phyloP scores from a whole-genome alignment of 2,113 vertebrate species.

The Nerophis lumbriciformis region DNA sequence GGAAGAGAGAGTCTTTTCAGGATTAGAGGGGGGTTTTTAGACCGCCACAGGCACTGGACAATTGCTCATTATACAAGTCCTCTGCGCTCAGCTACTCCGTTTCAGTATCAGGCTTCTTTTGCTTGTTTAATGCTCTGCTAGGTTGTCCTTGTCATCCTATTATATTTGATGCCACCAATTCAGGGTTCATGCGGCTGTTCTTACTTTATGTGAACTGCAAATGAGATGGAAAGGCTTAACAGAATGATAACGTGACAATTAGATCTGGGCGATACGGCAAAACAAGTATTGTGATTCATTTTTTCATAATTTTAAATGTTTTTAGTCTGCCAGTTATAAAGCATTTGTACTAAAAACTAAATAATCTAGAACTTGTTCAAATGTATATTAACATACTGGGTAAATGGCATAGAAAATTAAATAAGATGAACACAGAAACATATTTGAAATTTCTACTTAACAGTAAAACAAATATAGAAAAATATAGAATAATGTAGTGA shows the following conservation, averaged over 20 bases:
- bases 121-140: conserved; percentile 2
- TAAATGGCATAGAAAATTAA: no score
- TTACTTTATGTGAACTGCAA: background rate
- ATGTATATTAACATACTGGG: no score
- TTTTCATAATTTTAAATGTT: no score
- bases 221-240: background rate
- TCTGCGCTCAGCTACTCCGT: conserved; percentile 10
- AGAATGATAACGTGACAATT: background rate
- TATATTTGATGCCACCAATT: background rate
- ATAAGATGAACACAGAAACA: no score
- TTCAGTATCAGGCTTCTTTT: background rate
- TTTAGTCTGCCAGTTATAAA: no score
- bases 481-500: no score
- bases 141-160: background rate
- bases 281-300: no score
- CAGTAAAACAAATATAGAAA: no score
- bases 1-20: conserved; percentile 31
- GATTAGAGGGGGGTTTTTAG: conserved; percentile 44
- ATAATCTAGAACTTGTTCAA: no score
- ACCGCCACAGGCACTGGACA: conserved; percentile 32
- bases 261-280: no score
- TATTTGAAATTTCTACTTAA: no score
- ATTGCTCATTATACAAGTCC: conserved; percentile 41
- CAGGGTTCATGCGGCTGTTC: background rate
- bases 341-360: no score